These are phyloP conservation scores for Chirona hameri DNA, from an alignment of 2,888 invertebrate species.

Conservation along the genomic window DNA sequence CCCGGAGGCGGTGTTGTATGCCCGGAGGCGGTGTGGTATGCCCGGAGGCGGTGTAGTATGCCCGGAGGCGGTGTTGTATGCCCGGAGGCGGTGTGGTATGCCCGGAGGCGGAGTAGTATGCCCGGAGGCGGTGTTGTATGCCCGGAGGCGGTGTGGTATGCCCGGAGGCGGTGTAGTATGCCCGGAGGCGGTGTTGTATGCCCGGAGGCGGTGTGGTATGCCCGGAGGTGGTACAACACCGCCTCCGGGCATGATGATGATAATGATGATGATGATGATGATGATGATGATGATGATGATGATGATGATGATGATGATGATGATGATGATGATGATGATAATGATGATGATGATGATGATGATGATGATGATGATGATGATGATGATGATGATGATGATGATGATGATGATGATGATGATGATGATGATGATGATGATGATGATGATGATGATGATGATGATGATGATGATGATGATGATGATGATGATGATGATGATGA, in stretches of 20 bases:
- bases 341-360: conserved; percentile 22
- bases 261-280: conserved; percentile 22
- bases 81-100: too few species aligned
- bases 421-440: conserved; percentile 22
- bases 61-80: too few species aligned
- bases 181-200: too few species aligned
- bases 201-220: too few species aligned
- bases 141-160: too few species aligned
- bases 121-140: too few species aligned
- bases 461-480: conserved; percentile 22
- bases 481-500: conserved; percentile 22
- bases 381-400: conserved; percentile 22
- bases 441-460: conserved; percentile 22
- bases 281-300: conserved; percentile 22
- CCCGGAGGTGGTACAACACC: too few species aligned
- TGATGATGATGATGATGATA: conserved; percentile 22
- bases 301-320: conserved; percentile 22
- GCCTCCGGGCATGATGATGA: conserved; percentile 22
- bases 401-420: conserved; percentile 22
- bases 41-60: too few species aligned
- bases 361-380: conserved; percentile 22
- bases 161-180: too few species aligned
- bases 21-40: too few species aligned
- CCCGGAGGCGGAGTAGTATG: too few species aligned
- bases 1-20: too few species aligned